Base-by-base conservation (phyloP, 2,113 vertebrate species). In the Melierax canorus region DNA sequence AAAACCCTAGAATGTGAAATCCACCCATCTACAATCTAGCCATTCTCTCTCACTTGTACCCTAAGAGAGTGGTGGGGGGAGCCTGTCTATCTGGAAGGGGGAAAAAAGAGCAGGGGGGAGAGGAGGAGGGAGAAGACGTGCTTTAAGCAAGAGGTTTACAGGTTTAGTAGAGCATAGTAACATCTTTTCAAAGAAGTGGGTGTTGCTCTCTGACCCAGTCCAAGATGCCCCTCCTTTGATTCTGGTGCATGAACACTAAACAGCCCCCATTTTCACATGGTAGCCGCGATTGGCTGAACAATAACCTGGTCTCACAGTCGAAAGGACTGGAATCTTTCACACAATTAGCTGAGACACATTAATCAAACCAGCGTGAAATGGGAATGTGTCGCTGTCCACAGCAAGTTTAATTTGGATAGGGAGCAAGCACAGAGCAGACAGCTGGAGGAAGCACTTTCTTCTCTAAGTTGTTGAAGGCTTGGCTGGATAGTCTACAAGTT, bases 121-220 rank as follows among this genome's bases (percentile, higher is more conserved):
- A 90, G 87, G 72, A 97, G 97, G 94, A 95, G 93, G 88, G 91
- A 78, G 73, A 97, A 96, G 93, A 96, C 46, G 82, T 90, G 96
- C 95, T 98, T 98, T 97, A 92, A 97, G 97, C 91, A 92, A 69
- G 92, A 96, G 96, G 97, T 98, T 98, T 98, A 97, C 97, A 97
- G 98, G 97, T 97, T 98, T 98, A 98, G 97, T 92, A 98, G 98
- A 98, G 98, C 98, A 98, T 98, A 98, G 98, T 98, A 98, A 98
- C 97, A 93, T 97, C 96, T 96, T 96, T 98, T 98, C 97, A 98
- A 98, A 98, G 98, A 98, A 98, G 97, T 98, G 98, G 97, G 98
- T 98, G 98, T 98, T 98, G 95, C 92, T 98, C 94, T 93, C 96
- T 98, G 97, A 98, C 98, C 97, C 97, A 94, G 91, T 98, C 97